Base-by-base conservation (phyloP, 2,888 invertebrate species). In the Nebria brevicollis region DNA sequence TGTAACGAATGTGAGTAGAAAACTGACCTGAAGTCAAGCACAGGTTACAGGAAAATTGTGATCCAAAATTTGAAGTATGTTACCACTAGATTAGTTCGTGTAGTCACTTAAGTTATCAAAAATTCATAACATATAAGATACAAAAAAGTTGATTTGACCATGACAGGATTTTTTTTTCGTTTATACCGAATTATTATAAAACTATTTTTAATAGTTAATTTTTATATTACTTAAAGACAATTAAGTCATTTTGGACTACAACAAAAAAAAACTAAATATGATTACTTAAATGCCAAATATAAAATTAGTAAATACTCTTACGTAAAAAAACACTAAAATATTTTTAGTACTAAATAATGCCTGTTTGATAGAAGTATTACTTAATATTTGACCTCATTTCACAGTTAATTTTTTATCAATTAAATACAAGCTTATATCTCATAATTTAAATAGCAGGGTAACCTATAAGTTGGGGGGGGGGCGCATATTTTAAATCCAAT, bases 391-490 rank as follows among this genome's bases (percentile, higher is more conserved):
- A 64, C 13, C n/a, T 65, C 25, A 34, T 15, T 26, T 66, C 76
- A 54, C 43, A 76, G 25, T 66, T 66, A 76, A 66, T 66, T 10
- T 75, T 75, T 75, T 75, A 66, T 65, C 75, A 75, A 66, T 34
- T 4, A 34, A 34, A 34, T 34, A 34, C 5, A 2, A 34, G 34
- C 34, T 34, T 34, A 5, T 34, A 1, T 34, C 34, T 34, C 34
- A 34, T 4, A 34, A 34, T 34, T 34, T 34, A 34, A 2, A 34
- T 34, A 34, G 1, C 34, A 34, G 34, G 34, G 1, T 5, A 34
- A 34, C 2, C 0, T 4, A 34, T 34, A 34, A 34, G 1, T 34
- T 34, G 34, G 34, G 34, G 34, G 34, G 34, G 34, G 34, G 34
- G 34, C 34, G 5, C 34, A 34, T 34, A 34, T 34, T 34, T 34